Evolutionary conservation across 92 coral and sea anemone species (phyloP).

Genomic region (Porites cylindrica): DNA sequence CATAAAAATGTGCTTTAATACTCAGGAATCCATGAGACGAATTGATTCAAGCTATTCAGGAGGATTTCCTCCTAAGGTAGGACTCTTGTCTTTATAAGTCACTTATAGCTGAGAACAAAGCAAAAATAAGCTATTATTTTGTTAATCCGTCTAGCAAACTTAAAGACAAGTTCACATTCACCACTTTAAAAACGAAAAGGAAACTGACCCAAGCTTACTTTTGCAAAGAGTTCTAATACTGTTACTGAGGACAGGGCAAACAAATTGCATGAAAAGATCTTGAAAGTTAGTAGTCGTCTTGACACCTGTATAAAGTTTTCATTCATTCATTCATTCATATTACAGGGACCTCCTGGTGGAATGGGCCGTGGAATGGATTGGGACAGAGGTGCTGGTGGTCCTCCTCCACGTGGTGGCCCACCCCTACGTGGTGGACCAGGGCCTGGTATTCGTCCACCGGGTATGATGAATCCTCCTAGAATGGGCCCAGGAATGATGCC

Average conservation of each 20-base stretch:
- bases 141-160: no score
- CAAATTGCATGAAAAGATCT: not conserved
- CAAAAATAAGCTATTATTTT: no score
- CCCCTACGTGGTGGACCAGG: constrained; percentile 47
- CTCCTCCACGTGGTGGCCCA: constrained; percentile 31
- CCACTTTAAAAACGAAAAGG: no score
- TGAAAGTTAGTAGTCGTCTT: not conserved
- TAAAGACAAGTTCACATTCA: no score
- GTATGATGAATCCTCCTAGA: constrained; percentile 47
- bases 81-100: not conserved
- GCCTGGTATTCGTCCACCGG: constrained; percentile 30
- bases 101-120: no score
- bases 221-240: no score
- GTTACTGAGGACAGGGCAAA: no score
- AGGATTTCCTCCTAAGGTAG: constrained; percentile 34
- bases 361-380: constrained; percentile 67
- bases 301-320: no score
- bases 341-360: constrained; percentile 62
- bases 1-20: not conserved
- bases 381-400: constrained; percentile 58
- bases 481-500: constrained; percentile 75
- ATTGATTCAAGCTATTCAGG: constrained; percentile 34
- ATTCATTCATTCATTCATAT: not conserved
- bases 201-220: no score
- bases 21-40: constrained; percentile 25